Evolutionary conservation across 2,888 invertebrate genomes (phyloP), one percentile per base, ranked within the genome.

Genomic region (Melanotus villosus): DNA sequence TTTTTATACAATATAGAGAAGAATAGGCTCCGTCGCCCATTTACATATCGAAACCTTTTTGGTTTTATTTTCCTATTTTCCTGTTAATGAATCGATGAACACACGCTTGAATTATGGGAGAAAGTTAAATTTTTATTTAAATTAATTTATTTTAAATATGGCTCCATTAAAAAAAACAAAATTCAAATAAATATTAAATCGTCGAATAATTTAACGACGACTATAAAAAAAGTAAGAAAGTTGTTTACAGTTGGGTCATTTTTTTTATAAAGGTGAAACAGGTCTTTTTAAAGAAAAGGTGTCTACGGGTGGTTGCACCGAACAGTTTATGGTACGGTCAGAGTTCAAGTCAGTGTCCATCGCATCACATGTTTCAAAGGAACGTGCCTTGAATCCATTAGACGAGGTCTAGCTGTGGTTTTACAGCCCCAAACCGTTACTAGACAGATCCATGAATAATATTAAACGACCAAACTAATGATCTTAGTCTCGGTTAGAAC

Each of bases 311-410:
- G 12, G 3, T 12, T 34, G n/a, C 34, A 12, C 41, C 52, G 30
- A 52, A 60, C 41, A 63, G 41, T 68, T 57, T 62, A 68, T 62
- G 34, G 38, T 43, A 18, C 26, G 60, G 69, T 69, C 65, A 69
- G 65, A 69, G 65, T 69, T 69, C 65, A 64, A 65, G 36, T 47
- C 43, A 34, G 45, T 69, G 69, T 65, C 60, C 59, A 60, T 69
- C 50, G 59, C 45, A 65, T 65, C 62, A 62, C 36, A 66, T 62
- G 62, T 62, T 47, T 67, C 14, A 60, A 21, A 54, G 60, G 64
- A 69, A 69, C 69, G 69, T 65, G 69, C 47, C 32, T 56, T 26
- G 69, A 69, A 69, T 69, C 69, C 43, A 64, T 69, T 59, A 52
- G 50, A 47, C 47, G 62, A 54, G 60, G 54, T 34, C 52, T 64